Percentiles rank a stretch among this genome's conserved stretches.
phyloP scores from a whole-genome alignment of 2,888 invertebrate species.

The Bombylius discolor region DNA sequence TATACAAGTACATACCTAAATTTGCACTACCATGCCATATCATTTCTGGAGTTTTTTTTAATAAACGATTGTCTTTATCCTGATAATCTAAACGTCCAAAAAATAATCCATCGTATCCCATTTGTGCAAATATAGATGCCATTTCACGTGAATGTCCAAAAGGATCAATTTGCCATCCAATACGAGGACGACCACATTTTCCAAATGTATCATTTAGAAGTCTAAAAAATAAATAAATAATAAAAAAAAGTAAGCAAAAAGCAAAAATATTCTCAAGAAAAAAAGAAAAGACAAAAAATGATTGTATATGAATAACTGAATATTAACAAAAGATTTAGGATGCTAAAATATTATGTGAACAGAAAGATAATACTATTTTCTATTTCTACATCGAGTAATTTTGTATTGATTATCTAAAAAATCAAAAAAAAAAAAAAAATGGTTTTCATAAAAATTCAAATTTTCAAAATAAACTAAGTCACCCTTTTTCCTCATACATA shows the following conservation, averaged over 20 bases:
- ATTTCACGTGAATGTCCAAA: conserved; percentile 81
- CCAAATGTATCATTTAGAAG: conserved; percentile 55
- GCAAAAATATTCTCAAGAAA: neutral
- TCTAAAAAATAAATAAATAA: conserved; percentile 27
- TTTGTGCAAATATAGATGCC: conserved; percentile 63
- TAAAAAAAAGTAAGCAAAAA: neutral
- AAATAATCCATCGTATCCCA: conserved; percentile 82
- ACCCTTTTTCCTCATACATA: too few relatives aligned
- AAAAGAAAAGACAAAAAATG: too few relatives aligned
- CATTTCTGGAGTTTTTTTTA: conserved; percentile 58
- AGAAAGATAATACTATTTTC: too few relatives aligned
- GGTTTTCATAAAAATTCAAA: too few relatives aligned
- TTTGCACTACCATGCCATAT: conserved; percentile 67
- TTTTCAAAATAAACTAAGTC: too few relatives aligned
- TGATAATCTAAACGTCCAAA: conserved; percentile 78
- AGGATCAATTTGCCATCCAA: conserved; percentile 80
- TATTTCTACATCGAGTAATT: too few relatives aligned
- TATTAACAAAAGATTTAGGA: too few relatives aligned
- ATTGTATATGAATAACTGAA: too few relatives aligned
- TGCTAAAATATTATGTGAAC: too few relatives aligned
- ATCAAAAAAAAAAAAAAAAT: too few relatives aligned
- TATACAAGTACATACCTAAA: conserved; percentile 41
- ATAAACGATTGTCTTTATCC: conserved; percentile 54
- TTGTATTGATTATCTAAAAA: too few relatives aligned
- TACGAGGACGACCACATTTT: conserved; percentile 57